Percentiles rank a stretch among this genome's conserved stretches.
Evolutionary conservation across 2,797 vertebrate genomes (phyloP).

Genomic region (Pangasius macronema): DNA sequence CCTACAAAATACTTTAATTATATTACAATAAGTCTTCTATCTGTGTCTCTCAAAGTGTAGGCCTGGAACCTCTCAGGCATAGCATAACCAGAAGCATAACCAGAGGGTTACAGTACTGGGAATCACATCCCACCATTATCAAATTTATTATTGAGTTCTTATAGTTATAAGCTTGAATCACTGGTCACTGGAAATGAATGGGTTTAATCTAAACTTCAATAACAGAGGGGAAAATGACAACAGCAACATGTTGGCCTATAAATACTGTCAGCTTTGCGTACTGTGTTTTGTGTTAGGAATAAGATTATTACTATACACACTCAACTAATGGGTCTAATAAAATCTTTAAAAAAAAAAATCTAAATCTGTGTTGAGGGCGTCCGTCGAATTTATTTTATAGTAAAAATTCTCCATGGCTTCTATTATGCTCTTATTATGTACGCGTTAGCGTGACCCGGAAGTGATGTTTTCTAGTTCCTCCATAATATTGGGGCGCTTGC

Average conservation of each 20-base stretch:
- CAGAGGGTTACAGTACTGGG: not conserved
- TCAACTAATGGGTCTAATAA: not conserved
- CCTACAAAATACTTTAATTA: not conserved
- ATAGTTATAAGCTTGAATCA: not conserved
- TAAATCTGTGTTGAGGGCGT: too few relatives aligned
- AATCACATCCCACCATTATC: not conserved
- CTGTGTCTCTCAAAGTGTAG: not conserved
- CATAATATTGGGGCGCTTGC: conserved; percentile 58
- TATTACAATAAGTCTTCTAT: not conserved
- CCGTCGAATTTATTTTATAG: not conserved
- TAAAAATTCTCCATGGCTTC: not conserved
- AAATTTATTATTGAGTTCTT: not conserved
- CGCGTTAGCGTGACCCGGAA: conserved; percentile 67
- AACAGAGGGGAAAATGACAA: not conserved
- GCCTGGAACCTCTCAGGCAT: not conserved
- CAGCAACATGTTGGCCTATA: not conserved
- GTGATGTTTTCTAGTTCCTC: conserved; percentile 57
- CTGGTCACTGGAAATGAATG: not conserved
- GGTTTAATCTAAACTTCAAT: not conserved
- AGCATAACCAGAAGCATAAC: not conserved
- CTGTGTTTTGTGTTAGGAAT: not conserved
- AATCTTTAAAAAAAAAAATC: too few relatives aligned
- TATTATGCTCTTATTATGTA: conserved; percentile 52
- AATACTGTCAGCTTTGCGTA: not conserved
- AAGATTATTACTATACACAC: not conserved